phyloP scores from a whole-genome alignment of 2,797 vertebrate species.

The Hydrolagus colliei region DNA sequence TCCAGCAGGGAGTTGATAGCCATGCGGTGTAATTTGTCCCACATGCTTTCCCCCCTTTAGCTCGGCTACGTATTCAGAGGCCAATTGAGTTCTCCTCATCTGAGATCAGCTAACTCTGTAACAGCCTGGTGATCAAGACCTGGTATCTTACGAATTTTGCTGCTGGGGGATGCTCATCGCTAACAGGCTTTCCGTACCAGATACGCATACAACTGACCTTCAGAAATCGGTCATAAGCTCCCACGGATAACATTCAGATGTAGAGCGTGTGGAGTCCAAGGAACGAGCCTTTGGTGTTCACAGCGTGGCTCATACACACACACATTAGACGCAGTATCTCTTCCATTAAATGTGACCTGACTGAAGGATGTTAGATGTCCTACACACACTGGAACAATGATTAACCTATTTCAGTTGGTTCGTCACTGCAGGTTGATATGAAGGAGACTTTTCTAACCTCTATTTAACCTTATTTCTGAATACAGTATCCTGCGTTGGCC shows the following conservation, averaged over 20 bases:
- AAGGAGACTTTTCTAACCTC: background rate
- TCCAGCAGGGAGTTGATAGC: too few relatives aligned
- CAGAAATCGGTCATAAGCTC: background rate
- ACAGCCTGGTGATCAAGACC: too few relatives aligned
- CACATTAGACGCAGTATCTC: too few relatives aligned
- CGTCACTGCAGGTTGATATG: background rate
- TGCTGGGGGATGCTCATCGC: too few relatives aligned
- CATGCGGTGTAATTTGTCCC: too few relatives aligned
- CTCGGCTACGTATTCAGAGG: too few relatives aligned
- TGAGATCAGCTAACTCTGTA: too few relatives aligned
- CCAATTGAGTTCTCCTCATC: too few relatives aligned
- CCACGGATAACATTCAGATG: background rate
- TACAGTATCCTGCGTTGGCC: background rate
- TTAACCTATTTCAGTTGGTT: background rate
- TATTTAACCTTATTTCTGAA: background rate
- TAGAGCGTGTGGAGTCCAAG: background rate
- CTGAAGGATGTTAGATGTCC: too few relatives aligned
- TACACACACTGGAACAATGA: background rate
- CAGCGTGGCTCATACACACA: background rate
- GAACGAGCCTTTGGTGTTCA: background rate
- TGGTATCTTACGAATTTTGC: too few relatives aligned
- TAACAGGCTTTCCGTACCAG: background rate
- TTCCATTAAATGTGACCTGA: too few relatives aligned
- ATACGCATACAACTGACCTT: background rate
- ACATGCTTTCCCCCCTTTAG: too few relatives aligned